Conservation (phyloP, 2,888 invertebrate genomes). For the Poecilobothrus nobilitatus region DNA sequence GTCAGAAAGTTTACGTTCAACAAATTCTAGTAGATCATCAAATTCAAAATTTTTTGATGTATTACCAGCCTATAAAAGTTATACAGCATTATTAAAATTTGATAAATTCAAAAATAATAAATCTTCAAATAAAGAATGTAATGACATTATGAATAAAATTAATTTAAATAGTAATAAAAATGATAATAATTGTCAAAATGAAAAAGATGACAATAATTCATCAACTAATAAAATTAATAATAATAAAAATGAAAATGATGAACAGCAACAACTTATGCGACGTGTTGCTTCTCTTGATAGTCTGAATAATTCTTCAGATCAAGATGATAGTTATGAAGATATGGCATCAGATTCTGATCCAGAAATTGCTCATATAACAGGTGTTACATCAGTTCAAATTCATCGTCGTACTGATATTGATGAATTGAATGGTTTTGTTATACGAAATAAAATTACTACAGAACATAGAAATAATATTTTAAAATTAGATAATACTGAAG, state of each 20-base stretch:
- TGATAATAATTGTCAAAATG: conserved; percentile 12
- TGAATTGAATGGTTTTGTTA: conserved; percentile 38
- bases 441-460: conserved; percentile 26
- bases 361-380: conserved; percentile 50
- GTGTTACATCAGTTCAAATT: conserved; percentile 39
- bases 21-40: conserved; percentile 22
- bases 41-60: conserved; percentile 20
- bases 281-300: conserved; percentile 55
- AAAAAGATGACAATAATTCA: conserved; percentile 15
- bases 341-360: conserved; percentile 53
- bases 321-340: conserved; percentile 44
- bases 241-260: conserved; percentile 15
- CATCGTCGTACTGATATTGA: conserved; percentile 40
- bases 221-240: conserved; percentile 19
- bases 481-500: conserved; percentile 22
- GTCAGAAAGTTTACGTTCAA: conserved; percentile 36
- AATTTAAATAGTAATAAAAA: conserved; percentile 12
- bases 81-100: conserved; percentile 28
- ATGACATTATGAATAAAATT: background rate
- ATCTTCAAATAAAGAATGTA: background rate
- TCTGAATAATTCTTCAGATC: conserved; percentile 60
- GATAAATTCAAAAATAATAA: background rate
- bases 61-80: conserved; percentile 44
- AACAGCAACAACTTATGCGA: conserved; percentile 23
- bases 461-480: background rate